Percentiles rank a stretch among this genome's conserved stretches.
Conservation (phyloP, 2,113 vertebrate genomes). For the Ibidorhyncha struthersii region DNA sequence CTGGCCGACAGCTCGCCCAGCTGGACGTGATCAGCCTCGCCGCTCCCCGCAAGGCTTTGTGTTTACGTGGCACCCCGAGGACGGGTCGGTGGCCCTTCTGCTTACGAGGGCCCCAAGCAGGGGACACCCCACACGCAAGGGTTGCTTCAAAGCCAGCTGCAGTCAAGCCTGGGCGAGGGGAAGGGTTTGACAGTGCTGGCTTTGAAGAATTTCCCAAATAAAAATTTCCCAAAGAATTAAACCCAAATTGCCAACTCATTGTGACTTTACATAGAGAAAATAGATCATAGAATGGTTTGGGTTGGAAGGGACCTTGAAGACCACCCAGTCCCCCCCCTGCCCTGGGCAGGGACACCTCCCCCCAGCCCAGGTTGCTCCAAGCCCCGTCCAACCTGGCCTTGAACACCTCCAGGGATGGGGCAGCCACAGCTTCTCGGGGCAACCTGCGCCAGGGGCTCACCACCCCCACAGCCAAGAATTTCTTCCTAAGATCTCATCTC, state of each 20-base stretch:
- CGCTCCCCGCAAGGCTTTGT: accelerated
- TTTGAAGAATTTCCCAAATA: neutral
- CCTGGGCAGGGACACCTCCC: neutral
- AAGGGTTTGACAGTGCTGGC: neutral
- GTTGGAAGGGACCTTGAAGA: neutral
- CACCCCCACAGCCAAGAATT: neutral
- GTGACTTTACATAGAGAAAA: neutral
- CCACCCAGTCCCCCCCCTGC: neutral
- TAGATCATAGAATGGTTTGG: neutral
- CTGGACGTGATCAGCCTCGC: neutral
- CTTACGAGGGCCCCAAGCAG: neutral
- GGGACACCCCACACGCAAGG: accelerated
- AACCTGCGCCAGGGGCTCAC: neutral
- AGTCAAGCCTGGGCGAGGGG: neutral
- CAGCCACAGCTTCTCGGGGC: neutral
- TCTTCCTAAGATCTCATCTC: neutral
- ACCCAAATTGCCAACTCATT: neutral
- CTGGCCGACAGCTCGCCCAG: neutral
- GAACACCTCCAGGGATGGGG: neutral
- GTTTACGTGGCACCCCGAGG: neutral
- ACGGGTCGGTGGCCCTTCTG: accelerated
- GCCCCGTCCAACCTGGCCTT: too few relatives aligned
- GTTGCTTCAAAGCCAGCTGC: neutral
- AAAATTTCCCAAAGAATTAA: neutral
- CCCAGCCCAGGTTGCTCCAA: neutral